Percentiles rank a stretch among this genome's conserved stretches.
phyloP scores from a whole-genome alignment of 2,888 invertebrate species.

The Leptarthrus brevirostris region DNA sequence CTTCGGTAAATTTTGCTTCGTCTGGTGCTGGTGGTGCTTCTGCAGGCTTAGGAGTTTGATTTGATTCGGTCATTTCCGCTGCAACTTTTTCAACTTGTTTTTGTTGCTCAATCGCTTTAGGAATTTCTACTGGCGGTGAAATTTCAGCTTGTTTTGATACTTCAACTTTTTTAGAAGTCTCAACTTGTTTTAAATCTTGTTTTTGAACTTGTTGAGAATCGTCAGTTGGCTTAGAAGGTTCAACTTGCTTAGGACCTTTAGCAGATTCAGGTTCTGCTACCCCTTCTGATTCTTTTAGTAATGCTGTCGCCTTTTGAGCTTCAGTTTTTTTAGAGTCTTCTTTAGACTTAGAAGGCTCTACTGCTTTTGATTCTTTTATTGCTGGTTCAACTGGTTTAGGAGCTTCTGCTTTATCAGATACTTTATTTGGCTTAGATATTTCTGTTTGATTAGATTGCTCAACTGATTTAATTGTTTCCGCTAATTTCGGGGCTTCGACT shows the following conservation, averaged over 20 bases:
- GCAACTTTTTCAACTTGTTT: conserved; percentile 68
- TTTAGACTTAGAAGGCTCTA: conserved; percentile 71
- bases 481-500: conserved; percentile 68
- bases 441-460: conserved; percentile 71
- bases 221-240: not conserved
- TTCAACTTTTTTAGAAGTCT: conserved; percentile 84
- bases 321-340: conserved; percentile 80
- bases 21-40: conserved; percentile 84
- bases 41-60: conserved; percentile 76
- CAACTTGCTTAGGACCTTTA: conserved; percentile 22
- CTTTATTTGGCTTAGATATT: conserved; percentile 71
- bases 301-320: conserved; percentile 67
- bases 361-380: conserved; percentile 63
- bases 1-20: conserved; percentile 74
- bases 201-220: conserved; percentile 78
- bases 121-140: conserved; percentile 65
- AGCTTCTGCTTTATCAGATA: conserved; percentile 72
- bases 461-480: conserved; percentile 68
- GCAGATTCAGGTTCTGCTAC: conserved; percentile 61
- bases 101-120: conserved; percentile 49
- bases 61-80: conserved; percentile 10
- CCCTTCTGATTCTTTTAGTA: conserved; percentile 72
- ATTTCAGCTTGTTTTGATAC: conserved; percentile 80
- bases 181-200: conserved; percentile 67
- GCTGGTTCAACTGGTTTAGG: conserved; percentile 86